Percentiles rank a stretch among this genome's conserved stretches.
These are phyloP conservation scores for Tachyglossus aculeatus DNA, from an alignment of 2,797 vertebrate genomes.

Conservation along the genomic window DNA sequence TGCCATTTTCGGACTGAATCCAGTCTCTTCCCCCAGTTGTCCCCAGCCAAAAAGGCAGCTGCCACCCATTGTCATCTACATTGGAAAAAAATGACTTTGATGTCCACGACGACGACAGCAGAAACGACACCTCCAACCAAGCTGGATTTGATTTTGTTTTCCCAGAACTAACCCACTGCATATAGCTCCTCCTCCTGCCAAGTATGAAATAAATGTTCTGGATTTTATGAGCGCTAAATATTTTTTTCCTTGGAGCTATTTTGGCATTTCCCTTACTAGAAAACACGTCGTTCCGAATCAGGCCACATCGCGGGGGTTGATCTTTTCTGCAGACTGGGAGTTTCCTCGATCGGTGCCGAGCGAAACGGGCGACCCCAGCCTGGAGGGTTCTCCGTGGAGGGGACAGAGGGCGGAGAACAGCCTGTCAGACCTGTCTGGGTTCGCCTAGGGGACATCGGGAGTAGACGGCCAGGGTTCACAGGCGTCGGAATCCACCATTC, in stretches of 20 bases:
- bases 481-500: too few relatives aligned
- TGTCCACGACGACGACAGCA: constrained; percentile 12
- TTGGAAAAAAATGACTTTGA: constrained; percentile 16
- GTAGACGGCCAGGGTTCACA: too few relatives aligned
- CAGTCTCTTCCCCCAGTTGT: background rate
- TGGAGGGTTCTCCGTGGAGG: constrained; percentile 13
- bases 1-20: background rate
- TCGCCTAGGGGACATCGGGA: too few relatives aligned
- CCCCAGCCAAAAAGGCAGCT: too few relatives aligned
- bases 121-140: background rate
- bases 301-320: constrained; percentile 2
- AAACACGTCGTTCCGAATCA: constrained; percentile 23
- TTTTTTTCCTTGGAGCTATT: constrained; percentile 19
- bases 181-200: constrained; percentile 35
- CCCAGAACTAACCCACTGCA: constrained; percentile 31
- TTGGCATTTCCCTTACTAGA: constrained; percentile 32
- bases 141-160: constrained; percentile 43
- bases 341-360: constrained; percentile 4
- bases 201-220: constrained; percentile 44
- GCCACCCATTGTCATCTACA: background rate
- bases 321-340: background rate
- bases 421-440: too few relatives aligned
- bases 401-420: too few relatives aligned
- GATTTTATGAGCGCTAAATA: constrained; percentile 37
- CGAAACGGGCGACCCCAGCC: background rate